A percentile compares a stretch with the other conserved stretches of the same genome.
Conservation (phyloP, 2,888 invertebrate genomes). For the Acronicta alni region DNA sequence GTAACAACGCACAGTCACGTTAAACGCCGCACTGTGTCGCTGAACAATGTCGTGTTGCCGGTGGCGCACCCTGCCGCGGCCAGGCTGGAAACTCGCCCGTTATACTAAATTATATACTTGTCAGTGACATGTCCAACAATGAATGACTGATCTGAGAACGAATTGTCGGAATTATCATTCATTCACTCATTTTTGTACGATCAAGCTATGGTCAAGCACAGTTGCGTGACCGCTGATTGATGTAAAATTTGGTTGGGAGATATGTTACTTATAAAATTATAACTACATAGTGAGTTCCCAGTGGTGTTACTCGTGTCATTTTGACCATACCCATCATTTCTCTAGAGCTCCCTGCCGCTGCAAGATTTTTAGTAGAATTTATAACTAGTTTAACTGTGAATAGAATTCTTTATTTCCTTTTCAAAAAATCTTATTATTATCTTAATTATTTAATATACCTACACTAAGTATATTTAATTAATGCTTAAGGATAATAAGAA, state of each 20-base stretch:
- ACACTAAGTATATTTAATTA: no score
- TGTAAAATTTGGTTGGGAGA: background rate
- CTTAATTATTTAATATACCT: no score
- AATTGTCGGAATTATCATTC: conserved; percentile 2
- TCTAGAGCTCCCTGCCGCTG: no score
- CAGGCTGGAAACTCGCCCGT: conserved; percentile 28
- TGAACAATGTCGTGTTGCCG: conserved; percentile 53
- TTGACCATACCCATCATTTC: no score
- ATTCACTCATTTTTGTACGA: background rate
- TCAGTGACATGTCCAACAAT: conserved; percentile 34
- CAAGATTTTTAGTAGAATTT: no score
- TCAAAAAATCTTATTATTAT: no score
- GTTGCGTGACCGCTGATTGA: conserved; percentile 1
- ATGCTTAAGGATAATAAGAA: no score
- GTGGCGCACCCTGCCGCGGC: conserved; percentile 49
- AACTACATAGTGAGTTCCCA: background rate
- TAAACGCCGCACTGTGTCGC: conserved; percentile 54
- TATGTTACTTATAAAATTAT: background rate
- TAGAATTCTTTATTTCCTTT: no score
- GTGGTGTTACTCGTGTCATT: no score
- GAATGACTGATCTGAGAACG: conserved; percentile 24
- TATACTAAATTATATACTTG: conserved; percentile 40
- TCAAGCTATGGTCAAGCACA: background rate
- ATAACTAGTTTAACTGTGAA: no score
- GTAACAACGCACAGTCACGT: conserved; percentile 57